phyloP scores from a whole-genome alignment of 2,797 vertebrate genomes.

The Clarias pachynema region DNA sequence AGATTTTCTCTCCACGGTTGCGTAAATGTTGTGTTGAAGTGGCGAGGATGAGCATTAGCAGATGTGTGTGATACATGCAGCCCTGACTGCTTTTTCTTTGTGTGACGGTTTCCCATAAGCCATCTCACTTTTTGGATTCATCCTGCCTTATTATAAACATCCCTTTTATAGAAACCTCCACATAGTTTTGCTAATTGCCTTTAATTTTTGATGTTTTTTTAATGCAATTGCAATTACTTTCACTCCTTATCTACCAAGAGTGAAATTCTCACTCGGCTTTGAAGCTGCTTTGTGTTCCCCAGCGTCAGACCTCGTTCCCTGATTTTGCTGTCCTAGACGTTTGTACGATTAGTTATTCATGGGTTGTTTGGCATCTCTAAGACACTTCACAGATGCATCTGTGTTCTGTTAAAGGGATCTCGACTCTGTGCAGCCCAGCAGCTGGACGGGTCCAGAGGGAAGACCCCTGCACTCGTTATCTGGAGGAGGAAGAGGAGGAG shows the following conservation, averaged over 20 bases:
- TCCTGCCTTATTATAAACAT: slow-evolving; percentile 30
- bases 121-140: slow-evolving; percentile 32
- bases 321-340: slow-evolving; percentile 58
- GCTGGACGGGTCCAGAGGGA: slow-evolving; percentile 71
- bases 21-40: slow-evolving; percentile 60
- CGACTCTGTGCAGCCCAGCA: slow-evolving; percentile 72
- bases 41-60: slow-evolving; percentile 72
- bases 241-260: not conserved
- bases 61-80: slow-evolving; percentile 67
- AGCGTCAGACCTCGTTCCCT: slow-evolving; percentile 62
- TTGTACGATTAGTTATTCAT: slow-evolving; percentile 65
- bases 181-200: not conserved
- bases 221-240: not conserved
- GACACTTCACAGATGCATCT: slow-evolving; percentile 73
- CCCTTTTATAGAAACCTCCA: slow-evolving; percentile 20
- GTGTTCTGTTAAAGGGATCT: slow-evolving; percentile 74
- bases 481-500: slow-evolving; percentile 51
- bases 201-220: not conserved
- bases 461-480: slow-evolving; percentile 76
- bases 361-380: slow-evolving; percentile 67
- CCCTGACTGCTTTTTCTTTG: slow-evolving; percentile 49
- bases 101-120: slow-evolving; percentile 47
- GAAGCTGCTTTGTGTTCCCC: slow-evolving; percentile 57
- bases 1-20: slow-evolving; percentile 52
- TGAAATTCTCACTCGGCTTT: slow-evolving; percentile 39